phyloP scores from a whole-genome alignment of 2,888 invertebrate species.

The Phytoseiulus persimilis region DNA sequence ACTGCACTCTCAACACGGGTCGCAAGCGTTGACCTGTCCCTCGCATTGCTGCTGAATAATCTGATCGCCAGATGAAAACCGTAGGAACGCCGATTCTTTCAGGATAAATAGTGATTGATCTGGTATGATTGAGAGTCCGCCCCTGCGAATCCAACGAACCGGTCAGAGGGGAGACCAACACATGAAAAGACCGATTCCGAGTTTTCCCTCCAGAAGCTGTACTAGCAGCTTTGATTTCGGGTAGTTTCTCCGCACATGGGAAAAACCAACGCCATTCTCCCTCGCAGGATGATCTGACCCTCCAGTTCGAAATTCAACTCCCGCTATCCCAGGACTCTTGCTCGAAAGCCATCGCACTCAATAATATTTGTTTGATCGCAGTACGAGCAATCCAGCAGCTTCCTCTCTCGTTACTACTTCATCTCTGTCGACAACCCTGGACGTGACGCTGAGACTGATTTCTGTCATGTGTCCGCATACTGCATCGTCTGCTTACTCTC shows the following conservation, averaged over 20 bases:
- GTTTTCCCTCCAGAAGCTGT: neutral
- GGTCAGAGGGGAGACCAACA: neutral
- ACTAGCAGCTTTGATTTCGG: neutral
- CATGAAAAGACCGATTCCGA: neutral
- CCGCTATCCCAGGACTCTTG: neutral
- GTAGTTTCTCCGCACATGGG: neutral
- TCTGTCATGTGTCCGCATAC: neutral
- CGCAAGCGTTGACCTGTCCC: neutral
- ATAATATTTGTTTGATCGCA: neutral
- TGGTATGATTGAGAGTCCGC: neutral
- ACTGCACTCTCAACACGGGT: neutral
- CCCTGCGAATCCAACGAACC: neutral
- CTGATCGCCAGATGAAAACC: neutral
- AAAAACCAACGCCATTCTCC: neutral
- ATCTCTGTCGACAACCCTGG: neutral
- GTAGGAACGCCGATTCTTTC: neutral
- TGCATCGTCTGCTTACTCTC: neutral
- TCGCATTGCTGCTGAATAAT: neutral
- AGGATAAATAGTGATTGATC: neutral
- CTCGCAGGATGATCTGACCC: neutral
- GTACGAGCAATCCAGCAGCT: neutral
- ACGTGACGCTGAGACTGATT: neutral
- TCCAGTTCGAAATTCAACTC: neutral
- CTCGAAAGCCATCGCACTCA: neutral
- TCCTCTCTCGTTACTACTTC: neutral